Conservation (phyloP, 1,140 invertebrate genomes). For the Laupala kohalensis region DNA sequence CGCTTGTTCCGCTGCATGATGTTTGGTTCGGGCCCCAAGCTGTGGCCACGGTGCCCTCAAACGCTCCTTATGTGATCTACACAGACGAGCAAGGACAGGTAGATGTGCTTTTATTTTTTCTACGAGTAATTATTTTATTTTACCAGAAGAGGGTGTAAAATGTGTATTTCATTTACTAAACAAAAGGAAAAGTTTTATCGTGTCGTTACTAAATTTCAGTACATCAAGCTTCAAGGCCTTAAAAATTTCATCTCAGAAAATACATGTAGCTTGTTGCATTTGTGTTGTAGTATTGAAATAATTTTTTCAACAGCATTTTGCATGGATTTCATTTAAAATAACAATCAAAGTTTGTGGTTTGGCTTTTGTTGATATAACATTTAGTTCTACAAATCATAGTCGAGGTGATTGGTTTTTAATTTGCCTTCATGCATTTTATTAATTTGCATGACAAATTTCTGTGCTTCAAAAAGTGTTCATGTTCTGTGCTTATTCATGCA, state of each 20-base stretch:
- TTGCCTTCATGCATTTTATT: not conserved
- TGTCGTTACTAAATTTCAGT: not conserved
- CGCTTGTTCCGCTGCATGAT: conserved; percentile 13
- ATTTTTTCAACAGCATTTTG: not conserved
- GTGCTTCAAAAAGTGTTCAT: not conserved
- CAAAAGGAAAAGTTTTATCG: not conserved
- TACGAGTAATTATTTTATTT: not conserved
- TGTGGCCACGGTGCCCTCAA: conserved; percentile 51
- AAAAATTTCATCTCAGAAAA: not conserved
- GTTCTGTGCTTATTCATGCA: not conserved
- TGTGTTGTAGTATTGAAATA: not conserved
- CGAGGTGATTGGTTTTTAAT: not conserved
- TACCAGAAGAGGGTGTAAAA: too few species aligned
- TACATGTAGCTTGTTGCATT: not conserved
- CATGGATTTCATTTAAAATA: not conserved
- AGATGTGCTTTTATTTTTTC: conserved; percentile 29
- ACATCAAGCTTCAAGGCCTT: not conserved
- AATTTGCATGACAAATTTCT: not conserved
- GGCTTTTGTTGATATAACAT: not conserved
- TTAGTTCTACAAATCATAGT: not conserved
- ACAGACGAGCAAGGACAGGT: conserved; percentile 91
- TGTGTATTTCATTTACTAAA: too few species aligned
- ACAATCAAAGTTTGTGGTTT: not conserved
- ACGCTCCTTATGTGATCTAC: conserved; percentile 86
- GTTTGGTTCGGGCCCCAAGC: conserved; percentile 11